Percentiles rank a stretch among this genome's conserved stretches.
Evolutionary conservation across 1,140 invertebrate genomes (phyloP).

Genomic region (Acromyrmex charruanus): DNA sequence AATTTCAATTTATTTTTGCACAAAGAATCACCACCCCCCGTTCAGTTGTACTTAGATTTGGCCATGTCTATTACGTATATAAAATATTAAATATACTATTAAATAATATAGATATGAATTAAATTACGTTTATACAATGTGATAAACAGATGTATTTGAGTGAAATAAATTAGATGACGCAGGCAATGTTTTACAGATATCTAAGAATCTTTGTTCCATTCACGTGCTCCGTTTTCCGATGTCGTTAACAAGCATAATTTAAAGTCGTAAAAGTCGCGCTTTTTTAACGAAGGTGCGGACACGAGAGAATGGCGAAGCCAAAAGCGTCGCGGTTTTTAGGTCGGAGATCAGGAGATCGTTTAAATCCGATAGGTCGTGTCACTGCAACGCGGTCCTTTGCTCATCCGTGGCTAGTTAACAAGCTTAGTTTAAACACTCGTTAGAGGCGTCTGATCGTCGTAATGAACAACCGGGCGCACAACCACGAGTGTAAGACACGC

Average conservation of each 20-base stretch:
- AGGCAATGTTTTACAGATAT: not conserved
- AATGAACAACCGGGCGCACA: conserved; percentile 60
- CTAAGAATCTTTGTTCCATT: not conserved
- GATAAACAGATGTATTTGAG: not conserved
- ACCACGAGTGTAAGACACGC: conserved; percentile 36
- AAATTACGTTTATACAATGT: not conserved
- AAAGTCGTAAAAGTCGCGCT: not conserved
- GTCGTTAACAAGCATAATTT: conserved; percentile 20
- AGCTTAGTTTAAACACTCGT: conserved; percentile 80
- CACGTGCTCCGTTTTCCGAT: not conserved
- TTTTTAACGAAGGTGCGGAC: not conserved
- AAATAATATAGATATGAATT: not conserved
- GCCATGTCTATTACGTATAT: no score
- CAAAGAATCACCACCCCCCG: no score
- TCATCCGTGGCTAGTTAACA: conserved; percentile 72
- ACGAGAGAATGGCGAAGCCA: not conserved
- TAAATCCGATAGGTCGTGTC: conserved; percentile 20
- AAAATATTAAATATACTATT: not conserved
- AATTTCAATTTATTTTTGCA: no score
- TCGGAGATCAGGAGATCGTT: not conserved
- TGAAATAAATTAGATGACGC: conserved; percentile 15
- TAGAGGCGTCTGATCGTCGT: conserved; percentile 75
- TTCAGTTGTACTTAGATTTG: no score
- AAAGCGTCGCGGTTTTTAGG: not conserved
- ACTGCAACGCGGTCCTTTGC: conserved; percentile 54